phyloP scores from a whole-genome alignment of 2,797 vertebrate genomes.

The Pyrocephalus nanus region DNA sequence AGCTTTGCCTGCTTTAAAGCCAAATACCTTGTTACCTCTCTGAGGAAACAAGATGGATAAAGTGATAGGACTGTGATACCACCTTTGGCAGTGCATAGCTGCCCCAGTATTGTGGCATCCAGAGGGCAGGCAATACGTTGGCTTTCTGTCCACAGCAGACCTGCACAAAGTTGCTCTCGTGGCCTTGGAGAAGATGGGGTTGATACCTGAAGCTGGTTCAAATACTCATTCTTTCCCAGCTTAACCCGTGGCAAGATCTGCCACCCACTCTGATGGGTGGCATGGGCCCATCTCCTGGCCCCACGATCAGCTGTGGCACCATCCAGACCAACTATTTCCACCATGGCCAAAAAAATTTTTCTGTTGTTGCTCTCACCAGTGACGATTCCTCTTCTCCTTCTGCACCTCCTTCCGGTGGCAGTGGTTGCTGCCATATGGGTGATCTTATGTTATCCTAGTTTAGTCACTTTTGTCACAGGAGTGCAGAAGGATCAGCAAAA shows the following conservation, averaged over 20 bases:
- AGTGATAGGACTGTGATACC: not conserved
- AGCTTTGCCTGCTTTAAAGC: not conserved
- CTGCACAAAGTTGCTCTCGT: not conserved
- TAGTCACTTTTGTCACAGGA: not conserved
- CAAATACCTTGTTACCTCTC: not conserved
- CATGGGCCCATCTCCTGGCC: not conserved
- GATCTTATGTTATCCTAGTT: not conserved
- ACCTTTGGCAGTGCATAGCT: accelerated
- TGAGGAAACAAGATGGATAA: not conserved
- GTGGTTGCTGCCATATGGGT: accelerated
- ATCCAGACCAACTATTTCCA: not conserved
- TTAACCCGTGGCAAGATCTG: not conserved
- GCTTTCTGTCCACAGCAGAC: not conserved
- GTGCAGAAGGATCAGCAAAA: not conserved
- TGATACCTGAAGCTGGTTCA: not conserved
- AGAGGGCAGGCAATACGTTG: not conserved
- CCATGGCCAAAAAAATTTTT: not conserved
- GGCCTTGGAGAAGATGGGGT: not conserved
- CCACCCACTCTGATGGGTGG: not conserved
- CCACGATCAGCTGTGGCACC: not conserved
- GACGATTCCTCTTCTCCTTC: not conserved
- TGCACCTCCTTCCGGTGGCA: not conserved
- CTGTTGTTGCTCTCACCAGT: not conserved
- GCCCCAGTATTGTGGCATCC: accelerated
- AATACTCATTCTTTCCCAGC: not conserved